Evolutionary conservation across 1,140 invertebrate genomes (phyloP).

Genomic region (Proctacanthus coquilletti): DNA sequence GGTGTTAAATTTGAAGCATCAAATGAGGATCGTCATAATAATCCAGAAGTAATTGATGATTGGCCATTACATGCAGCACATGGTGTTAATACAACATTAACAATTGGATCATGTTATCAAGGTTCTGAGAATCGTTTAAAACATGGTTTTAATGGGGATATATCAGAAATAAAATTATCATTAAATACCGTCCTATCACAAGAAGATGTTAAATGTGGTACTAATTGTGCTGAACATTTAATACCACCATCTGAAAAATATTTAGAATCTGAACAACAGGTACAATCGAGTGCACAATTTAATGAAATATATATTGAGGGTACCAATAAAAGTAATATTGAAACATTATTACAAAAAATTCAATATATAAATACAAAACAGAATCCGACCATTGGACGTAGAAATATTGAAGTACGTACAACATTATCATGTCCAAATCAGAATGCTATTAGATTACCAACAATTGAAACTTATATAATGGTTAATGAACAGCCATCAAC

Average conservation of each 20-base stretch:
- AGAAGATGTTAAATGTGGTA: conserved; percentile 24
- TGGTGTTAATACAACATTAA: conserved; percentile 82
- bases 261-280: conserved; percentile 10
- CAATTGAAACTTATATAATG: conserved; percentile 28
- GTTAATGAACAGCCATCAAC: conserved; percentile 14
- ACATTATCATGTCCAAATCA: conserved; percentile 44
- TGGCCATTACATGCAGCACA: conserved; percentile 97
- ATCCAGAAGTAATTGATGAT: conserved; percentile 95
- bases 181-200: conserved; percentile 11
- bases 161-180: conserved; percentile 23
- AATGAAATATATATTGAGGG: conserved; percentile 85
- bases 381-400: conserved; percentile 80
- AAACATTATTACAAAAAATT: conserved; percentile 70
- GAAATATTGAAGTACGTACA: conserved; percentile 72
- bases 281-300: conserved; percentile 41
- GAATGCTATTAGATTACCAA: conserved; percentile 19
- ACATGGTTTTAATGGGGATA: conserved; percentile 27
- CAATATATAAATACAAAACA: conserved; percentile 80
- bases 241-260: conserved; percentile 12
- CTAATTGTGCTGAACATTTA: conserved; percentile 25
- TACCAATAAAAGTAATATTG: conserved; percentile 75
- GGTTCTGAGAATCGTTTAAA: conserved; percentile 38
- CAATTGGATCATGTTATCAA: conserved; percentile 96
- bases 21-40: conserved; percentile 42
- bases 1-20: conserved; percentile 65